Evolutionary conservation across 2,888 invertebrate species (phyloP).

Genomic region (Diploptera punctata): DNA sequence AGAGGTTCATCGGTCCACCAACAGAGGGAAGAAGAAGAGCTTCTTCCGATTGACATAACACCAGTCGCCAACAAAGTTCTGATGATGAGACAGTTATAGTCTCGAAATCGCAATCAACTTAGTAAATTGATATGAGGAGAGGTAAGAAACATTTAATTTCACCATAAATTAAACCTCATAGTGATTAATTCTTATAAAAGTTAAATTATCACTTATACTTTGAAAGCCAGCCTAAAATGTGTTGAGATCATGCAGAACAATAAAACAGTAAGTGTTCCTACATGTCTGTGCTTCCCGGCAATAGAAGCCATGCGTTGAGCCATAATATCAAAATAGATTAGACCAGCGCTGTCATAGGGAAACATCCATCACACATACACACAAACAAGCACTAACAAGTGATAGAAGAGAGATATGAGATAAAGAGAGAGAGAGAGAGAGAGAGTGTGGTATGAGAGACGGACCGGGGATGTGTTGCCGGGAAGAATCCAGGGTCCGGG

Average conservation of each 20-base stretch:
- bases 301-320: constrained; percentile 1
- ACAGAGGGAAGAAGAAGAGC: no score
- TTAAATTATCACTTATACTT: no score
- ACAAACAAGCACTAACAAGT: constrained; percentile 33
- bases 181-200: no score
- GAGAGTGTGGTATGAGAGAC: constrained; percentile 24
- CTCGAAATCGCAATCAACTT: no score
- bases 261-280: neutral
- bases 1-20: no score
- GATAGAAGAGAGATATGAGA: constrained; percentile 4
- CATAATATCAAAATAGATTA: no score
- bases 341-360: neutral
- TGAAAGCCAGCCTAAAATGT: neutral
- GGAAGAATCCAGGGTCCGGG: constrained; percentile 31
- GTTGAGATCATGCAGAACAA: constrained; percentile 1
- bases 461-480: constrained; percentile 39
- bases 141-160: no score
- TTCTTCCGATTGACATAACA: no score
- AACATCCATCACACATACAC: constrained; percentile 46
- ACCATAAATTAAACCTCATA: no score
- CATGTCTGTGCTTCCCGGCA: neutral
- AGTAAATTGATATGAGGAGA: no score
- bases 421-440: constrained; percentile 21
- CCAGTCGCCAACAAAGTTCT: no score
- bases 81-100: no score